A percentile compares a stretch with the other conserved stretches of the same genome.
These are phyloP conservation scores for Cricetomys ansorgei DNA, from an alignment of 2,113 vertebrate genomes.

Conservation along the genomic window DNA sequence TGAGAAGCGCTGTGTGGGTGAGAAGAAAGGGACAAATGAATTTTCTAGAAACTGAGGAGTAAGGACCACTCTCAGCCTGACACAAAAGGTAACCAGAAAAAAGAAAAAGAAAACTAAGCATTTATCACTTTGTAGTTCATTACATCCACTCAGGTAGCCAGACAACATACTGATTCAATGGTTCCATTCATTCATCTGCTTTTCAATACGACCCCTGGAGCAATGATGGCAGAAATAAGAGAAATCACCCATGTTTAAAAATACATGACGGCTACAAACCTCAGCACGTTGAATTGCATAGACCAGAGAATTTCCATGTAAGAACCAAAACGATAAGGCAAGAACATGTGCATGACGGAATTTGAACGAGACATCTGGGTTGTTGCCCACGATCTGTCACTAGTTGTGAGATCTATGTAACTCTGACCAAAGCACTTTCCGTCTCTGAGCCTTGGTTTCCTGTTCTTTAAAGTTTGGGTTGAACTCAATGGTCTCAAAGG, in stretches of 20 bases:
- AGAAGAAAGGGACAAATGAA: background rate
- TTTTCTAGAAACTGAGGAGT: background rate
- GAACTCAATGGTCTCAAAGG: slow-evolving; percentile 46
- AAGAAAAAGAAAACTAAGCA: background rate
- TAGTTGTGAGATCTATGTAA: background rate
- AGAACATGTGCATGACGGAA: background rate
- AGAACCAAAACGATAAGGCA: slow-evolving; percentile 41
- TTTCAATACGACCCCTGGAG: background rate
- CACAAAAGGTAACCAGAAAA: background rate
- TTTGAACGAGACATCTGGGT: background rate
- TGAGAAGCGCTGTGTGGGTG: background rate
- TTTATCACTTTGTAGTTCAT: background rate
- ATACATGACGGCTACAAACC: slow-evolving; percentile 2
- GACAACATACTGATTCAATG: background rate
- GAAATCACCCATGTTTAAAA: slow-evolving; percentile 32
- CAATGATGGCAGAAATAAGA: background rate
- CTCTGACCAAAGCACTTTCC: background rate
- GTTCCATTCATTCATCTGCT: background rate
- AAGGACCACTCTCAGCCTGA: background rate
- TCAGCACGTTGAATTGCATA: slow-evolving; percentile 16
- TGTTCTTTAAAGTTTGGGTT: slow-evolving; percentile 53
- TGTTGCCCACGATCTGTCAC: slow-evolving; percentile 53
- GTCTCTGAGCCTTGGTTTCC: slow-evolving; percentile 44
- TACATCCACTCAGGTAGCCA: background rate
- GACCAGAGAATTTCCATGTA: background rate